Conservation (phyloP, 2,113 vertebrate species). For the Pao palembangensis region DNA sequence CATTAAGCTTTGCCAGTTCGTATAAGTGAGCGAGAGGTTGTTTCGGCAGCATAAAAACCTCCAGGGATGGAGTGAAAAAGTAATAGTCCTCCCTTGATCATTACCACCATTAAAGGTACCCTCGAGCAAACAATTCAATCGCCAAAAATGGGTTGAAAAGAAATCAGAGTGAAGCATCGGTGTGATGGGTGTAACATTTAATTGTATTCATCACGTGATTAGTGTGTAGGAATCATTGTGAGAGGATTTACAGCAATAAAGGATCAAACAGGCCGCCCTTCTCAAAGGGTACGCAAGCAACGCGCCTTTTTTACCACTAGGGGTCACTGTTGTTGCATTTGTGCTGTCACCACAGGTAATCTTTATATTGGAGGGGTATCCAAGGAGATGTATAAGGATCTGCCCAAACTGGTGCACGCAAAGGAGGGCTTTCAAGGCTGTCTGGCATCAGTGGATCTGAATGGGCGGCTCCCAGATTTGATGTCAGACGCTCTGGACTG, state of each 20-base stretch:
- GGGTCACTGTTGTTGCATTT: slow-evolving; percentile 53
- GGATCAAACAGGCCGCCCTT: too few species aligned
- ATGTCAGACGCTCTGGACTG: slow-evolving; percentile 94
- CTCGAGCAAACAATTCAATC: slow-evolving; percentile 13
- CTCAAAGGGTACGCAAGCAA: background rate
- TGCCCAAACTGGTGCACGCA: slow-evolving; percentile 93
- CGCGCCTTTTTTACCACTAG: slow-evolving; percentile 44
- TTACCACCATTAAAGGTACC: slow-evolving; percentile 22
- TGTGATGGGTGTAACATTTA: too few species aligned
- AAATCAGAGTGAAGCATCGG: too few species aligned
- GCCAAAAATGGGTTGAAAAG: background rate
- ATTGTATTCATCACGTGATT: background rate
- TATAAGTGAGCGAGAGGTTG: slow-evolving; percentile 13
- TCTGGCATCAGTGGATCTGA: slow-evolving; percentile 91
- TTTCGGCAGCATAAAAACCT: slow-evolving; percentile 11
- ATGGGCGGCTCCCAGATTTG: slow-evolving; percentile 91
- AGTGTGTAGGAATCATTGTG: background rate
- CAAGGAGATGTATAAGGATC: slow-evolving; percentile 91
- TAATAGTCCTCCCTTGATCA: slow-evolving; percentile 8
- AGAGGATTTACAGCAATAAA: too few species aligned
- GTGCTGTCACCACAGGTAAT: slow-evolving; percentile 76
- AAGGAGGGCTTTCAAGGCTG: slow-evolving; percentile 97
- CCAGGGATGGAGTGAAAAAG: background rate
- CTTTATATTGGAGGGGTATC: slow-evolving; percentile 91
- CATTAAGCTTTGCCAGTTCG: slow-evolving; percentile 5